A percentile compares a stretch with the other conserved stretches of the same genome.
Conservation (phyloP, 2,888 invertebrate genomes). For the Pelosia muscerda region DNA sequence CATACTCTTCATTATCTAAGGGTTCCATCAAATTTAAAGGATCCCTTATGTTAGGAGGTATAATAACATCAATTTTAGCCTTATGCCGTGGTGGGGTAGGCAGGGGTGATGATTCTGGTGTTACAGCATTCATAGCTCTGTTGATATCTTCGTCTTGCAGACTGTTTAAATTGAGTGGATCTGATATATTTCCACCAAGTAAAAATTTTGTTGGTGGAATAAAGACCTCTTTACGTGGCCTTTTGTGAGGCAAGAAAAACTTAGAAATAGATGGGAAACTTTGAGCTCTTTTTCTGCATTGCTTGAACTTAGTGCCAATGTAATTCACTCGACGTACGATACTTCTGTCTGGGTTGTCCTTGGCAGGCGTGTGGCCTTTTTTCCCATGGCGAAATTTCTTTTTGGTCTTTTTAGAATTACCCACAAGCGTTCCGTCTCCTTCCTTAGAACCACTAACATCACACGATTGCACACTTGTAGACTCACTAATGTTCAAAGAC, state of each 20-base stretch:
- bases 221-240: slow-evolving; percentile 91
- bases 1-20: slow-evolving; percentile 93
- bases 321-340: slow-evolving; percentile 77
- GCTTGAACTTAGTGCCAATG: slow-evolving; percentile 80
- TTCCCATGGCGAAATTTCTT: slow-evolving; percentile 82
- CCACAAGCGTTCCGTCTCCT: slow-evolving; percentile 60
- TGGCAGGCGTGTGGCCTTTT: slow-evolving; percentile 74
- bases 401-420: slow-evolving; percentile 74
- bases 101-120: slow-evolving; percentile 96
- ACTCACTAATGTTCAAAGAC: slow-evolving; percentile 59
- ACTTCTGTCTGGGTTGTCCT: slow-evolving; percentile 76
- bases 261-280: slow-evolving; percentile 90
- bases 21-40: slow-evolving; percentile 95
- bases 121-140: slow-evolving; percentile 94
- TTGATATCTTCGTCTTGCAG: slow-evolving; percentile 93
- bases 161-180: slow-evolving; percentile 97
- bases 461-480: slow-evolving; percentile 56
- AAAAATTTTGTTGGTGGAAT: slow-evolving; percentile 97
- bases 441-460: slow-evolving; percentile 74
- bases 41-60: slow-evolving; percentile 97
- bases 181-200: slow-evolving; percentile 97
- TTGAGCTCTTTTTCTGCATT: slow-evolving; percentile 89
- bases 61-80: slow-evolving; percentile 95
- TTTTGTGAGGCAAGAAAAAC: slow-evolving; percentile 91
- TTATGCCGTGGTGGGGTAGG: slow-evolving; percentile 93